A percentile compares a stretch with the other conserved stretches of the same genome.
Conservation (phyloP, 2,113 vertebrate genomes). For the Siniperca knerii region DNA sequence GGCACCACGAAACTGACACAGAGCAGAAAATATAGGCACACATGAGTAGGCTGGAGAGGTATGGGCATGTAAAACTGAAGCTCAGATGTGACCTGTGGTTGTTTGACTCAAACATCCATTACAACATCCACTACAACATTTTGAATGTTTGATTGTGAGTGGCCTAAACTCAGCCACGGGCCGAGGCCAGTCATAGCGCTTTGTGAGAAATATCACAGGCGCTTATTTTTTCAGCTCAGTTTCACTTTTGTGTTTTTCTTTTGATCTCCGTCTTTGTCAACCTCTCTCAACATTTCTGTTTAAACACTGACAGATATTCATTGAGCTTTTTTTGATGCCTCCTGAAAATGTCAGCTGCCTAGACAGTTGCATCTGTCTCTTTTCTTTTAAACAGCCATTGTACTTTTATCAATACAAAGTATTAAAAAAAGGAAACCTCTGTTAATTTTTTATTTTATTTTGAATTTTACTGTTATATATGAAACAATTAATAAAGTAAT, state of each 20-base stretch:
- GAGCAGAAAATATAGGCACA: slow-evolving; percentile 32
- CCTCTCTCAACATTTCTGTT: slow-evolving; percentile 8
- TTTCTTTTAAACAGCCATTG: neutral
- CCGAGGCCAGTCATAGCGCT: slow-evolving; percentile 37
- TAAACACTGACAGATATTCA: slow-evolving; percentile 54
- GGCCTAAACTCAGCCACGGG: slow-evolving; percentile 19
- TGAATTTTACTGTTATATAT: neutral
- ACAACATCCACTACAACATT: slow-evolving; percentile 30
- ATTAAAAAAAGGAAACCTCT: neutral
- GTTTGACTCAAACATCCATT: slow-evolving; percentile 55
- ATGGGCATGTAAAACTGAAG: slow-evolving; percentile 15
- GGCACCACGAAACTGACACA: slow-evolving; percentile 50
- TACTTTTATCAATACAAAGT: neutral
- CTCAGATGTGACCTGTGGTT: slow-evolving; percentile 34
- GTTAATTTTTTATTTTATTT: slow-evolving; percentile 25
- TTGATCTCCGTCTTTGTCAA: slow-evolving; percentile 45
- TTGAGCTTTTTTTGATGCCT: slow-evolving; percentile 44
- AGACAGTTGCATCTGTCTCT: neutral
- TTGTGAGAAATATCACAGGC: slow-evolving; percentile 49
- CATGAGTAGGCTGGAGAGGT: slow-evolving; percentile 38
- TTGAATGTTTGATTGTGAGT: slow-evolving; percentile 57
- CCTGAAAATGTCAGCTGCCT: slow-evolving; percentile 45
- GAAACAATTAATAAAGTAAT: neutral
- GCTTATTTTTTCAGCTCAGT: slow-evolving; percentile 34
- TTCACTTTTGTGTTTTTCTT: slow-evolving; percentile 51